phyloP scores from a whole-genome alignment of 2,888 invertebrate genomes.

The Lathronympha strigana region DNA sequence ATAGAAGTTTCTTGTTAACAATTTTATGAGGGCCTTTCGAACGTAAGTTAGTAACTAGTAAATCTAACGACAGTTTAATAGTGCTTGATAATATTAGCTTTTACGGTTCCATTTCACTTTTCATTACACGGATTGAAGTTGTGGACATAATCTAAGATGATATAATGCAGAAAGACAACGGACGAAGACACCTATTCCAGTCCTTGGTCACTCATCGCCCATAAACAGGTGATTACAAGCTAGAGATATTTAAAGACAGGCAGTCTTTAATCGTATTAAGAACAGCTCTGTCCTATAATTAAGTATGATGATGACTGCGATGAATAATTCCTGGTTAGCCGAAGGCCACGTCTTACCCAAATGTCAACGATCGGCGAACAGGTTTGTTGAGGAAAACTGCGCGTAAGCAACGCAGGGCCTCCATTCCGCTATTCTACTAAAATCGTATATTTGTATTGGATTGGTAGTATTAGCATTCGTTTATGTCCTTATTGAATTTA shows the following conservation, averaged over 20 bases:
- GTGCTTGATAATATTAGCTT: not conserved
- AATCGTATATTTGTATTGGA: too few relatives aligned
- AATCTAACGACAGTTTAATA: not conserved
- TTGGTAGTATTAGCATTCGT: too few relatives aligned
- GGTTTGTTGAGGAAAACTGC: constrained; percentile 32
- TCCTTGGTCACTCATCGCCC: not conserved
- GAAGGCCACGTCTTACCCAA: constrained; percentile 32
- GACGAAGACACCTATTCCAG: not conserved
- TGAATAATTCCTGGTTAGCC: constrained; percentile 14
- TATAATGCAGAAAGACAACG: too few relatives aligned
- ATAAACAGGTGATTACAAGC: not conserved
- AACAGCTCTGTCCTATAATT: not conserved
- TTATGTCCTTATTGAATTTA: too few relatives aligned
- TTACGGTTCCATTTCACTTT: too few relatives aligned
- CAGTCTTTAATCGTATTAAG: not conserved
- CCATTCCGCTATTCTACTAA: too few relatives aligned
- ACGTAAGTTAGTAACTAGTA: not conserved
- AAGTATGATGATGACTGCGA: constrained; percentile 6
- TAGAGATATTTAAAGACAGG: not conserved
- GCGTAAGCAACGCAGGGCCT: constrained; percentile 3
- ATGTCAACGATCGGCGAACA: constrained; percentile 46
- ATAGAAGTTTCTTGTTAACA: constrained; percentile 17
- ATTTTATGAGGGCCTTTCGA: constrained; percentile 22
- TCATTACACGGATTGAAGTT: too few relatives aligned
- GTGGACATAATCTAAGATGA: too few relatives aligned